phyloP scores from a whole-genome alignment of 2,113 vertebrate genomes.

The Aviceda subcristata region DNA sequence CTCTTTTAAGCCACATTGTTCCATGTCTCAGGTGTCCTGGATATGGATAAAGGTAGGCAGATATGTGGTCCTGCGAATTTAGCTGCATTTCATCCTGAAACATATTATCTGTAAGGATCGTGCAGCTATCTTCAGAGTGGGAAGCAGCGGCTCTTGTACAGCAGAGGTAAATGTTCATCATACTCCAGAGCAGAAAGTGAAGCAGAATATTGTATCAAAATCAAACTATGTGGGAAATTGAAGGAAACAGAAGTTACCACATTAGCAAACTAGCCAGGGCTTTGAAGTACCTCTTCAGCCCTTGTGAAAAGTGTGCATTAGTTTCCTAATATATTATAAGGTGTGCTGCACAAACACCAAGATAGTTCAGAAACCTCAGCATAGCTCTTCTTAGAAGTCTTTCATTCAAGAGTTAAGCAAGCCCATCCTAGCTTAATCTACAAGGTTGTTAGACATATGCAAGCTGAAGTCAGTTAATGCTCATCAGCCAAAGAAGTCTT shows the following conservation, averaged over 20 bases:
- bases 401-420: not conserved
- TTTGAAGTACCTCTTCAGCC: not conserved
- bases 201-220: not conserved
- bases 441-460: not conserved
- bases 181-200: not conserved
- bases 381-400: not conserved
- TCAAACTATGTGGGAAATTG: not conserved
- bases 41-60: not conserved
- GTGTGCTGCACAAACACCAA: not conserved
- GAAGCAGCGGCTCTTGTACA: not conserved
- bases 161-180: not conserved
- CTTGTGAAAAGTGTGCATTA: not conserved
- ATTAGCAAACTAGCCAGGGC: not conserved
- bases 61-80: not conserved
- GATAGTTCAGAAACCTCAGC: not conserved
- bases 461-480: not conserved
- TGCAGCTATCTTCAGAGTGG: not conserved
- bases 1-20: not conserved
- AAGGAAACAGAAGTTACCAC: not conserved
- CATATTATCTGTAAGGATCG: not conserved
- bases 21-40: not conserved
- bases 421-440: not conserved
- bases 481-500: not conserved
- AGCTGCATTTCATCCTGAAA: not conserved
- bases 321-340: not conserved